Base-by-base conservation (phyloP, 2,888 invertebrate species). In the Drosophila anomelani region DNA sequence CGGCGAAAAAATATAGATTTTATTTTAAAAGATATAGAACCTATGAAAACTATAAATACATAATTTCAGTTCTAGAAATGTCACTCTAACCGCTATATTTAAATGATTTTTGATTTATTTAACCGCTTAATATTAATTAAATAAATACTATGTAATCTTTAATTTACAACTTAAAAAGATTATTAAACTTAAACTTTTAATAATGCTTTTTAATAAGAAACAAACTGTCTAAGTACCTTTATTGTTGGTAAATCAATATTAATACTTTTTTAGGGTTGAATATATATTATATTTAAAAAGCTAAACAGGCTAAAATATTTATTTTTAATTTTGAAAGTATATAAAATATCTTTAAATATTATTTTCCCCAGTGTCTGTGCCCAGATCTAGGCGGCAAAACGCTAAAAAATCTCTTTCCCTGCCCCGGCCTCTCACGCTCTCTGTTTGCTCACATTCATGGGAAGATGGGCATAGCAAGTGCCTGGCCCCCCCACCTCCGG, bases 401-500 rank as follows among this genome's bases (percentile, higher is more conserved):
- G 77, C 76, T 81, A 80, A 85, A 85, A 84, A 81, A 79, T 67
- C 72, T 77, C 71, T 64, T 61, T 51, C n/a, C 36, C 64, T 32
- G 29, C 20, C 15, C n/a, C 56, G 62, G 55, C 61, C 75, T 81
- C 70, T 81, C 68, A 88, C 80, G 79, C 66, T 63, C 75, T 85
- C 70, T 87, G 88, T 87, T 87, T 87, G 84, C 82, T 76, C 73
- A 87, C 82, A 78, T 86, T 88, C 86, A 87, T 87, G 86, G 86
- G 86, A 87, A 88, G 77, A 78, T 86, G 86, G 70, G 72, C 57
- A 60, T 72, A 76, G 80, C 79, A 73, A 77, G 70, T 80, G 76
- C 72, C 58, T 49, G 29, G 49, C 57, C 73, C 61, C 49, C 47
- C 36, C 26, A 29, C 20, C n/a, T 41, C 70, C 47, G 29, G 71